Base-by-base conservation (phyloP, 2,113 vertebrate species). In the Anser brachyrhynchus region DNA sequence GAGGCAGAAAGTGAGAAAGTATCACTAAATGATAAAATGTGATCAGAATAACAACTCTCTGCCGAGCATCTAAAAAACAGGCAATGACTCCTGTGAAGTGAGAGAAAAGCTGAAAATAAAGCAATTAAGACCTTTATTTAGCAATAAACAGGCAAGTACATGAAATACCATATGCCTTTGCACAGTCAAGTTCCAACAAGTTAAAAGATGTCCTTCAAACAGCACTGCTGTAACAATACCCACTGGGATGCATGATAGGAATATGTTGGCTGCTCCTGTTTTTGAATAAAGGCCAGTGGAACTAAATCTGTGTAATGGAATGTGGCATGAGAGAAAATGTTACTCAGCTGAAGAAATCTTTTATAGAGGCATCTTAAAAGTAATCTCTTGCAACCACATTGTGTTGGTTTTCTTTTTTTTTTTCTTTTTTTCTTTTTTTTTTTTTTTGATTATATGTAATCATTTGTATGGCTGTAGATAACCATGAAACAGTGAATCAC, bases 171-270 rank as follows among this genome's bases (percentile, higher is more conserved):
- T 71, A 20, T 92, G 55, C 41, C 28, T 89, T 76, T 79, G 55
- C 62, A 73, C 44, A 91, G 62, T 82, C 89, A 73, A 62, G 93
- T 93, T 83, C 89, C 49, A 91, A 83, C 86, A 89, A 89, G 90
- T 87, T 89, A 54, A 70, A 66, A 79, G 74, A 92, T 84, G 76
- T 54, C 58, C 80, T 92, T 89, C 66, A 66, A 62, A 92, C 70
- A 66, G 4, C 10, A 2, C 5, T n/a, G 49, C 22, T 20, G 1
- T 70, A 16, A 16, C 13, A 54, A 7, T 54, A 51, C 10, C 65
- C 39, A 4, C 64, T 70, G 58, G 58, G 37, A 89, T 89, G 35
- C 29, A 11, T 10, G 65, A 69, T n/a, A 84, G 31, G 43, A 75
- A 70, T 5, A 1, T n/a, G 13, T 80, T 83, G 54, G 39, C 29